phyloP scores from a whole-genome alignment of 2,113 vertebrate species.

The Benitochromis conjunctus region DNA sequence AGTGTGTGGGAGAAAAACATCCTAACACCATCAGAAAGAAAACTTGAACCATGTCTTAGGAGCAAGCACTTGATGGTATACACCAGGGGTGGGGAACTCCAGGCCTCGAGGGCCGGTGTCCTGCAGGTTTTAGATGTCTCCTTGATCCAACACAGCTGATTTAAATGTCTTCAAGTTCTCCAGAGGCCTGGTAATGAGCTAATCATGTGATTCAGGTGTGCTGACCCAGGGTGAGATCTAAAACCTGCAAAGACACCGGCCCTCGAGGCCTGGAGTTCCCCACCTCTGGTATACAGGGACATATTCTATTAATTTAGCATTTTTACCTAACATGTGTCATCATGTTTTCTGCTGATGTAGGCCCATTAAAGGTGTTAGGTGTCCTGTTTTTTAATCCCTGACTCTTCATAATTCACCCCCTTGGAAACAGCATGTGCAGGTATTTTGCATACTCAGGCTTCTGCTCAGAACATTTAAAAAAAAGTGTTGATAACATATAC shows the following conservation, averaged over 20 bases:
- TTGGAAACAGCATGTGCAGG: background rate
- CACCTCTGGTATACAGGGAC: background rate
- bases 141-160: background rate
- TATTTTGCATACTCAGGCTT: background rate
- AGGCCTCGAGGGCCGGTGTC: background rate
- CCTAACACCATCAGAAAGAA: too few species aligned
- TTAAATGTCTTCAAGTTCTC: rapidly evolving
- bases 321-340: background rate
- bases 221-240: background rate
- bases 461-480: background rate
- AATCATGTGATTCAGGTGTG: background rate
- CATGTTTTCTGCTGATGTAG: background rate
- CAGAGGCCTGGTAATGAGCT: background rate
- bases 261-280: background rate
- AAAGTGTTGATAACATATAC: background rate
- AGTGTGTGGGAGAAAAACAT: too few species aligned
- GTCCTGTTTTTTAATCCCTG: background rate
- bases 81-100: background rate
- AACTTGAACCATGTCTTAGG: too few species aligned
- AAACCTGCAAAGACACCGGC: background rate
- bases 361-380: background rate
- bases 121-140: background rate
- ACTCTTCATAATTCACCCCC: background rate
- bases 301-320: background rate
- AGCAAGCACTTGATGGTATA: too few species aligned